These are phyloP conservation scores for Rhagophthalmus giganteus DNA, from an alignment of 2,888 invertebrate genomes.

Conservation along the genomic window DNA sequence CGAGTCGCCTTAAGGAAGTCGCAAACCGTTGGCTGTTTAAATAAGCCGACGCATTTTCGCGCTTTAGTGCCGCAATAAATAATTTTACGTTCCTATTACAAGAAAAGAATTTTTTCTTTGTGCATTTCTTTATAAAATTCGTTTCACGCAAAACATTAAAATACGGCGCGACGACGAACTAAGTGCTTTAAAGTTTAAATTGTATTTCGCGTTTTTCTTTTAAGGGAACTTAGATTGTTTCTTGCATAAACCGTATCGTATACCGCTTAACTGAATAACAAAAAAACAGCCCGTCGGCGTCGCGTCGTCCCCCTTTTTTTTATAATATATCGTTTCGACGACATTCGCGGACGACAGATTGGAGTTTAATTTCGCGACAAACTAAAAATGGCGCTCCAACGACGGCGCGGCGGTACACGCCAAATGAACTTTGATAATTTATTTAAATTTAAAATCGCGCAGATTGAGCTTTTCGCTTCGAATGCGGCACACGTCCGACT, in stretches of 20 bases:
- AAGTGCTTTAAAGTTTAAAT: constrained; percentile 19
- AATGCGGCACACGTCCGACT: neutral
- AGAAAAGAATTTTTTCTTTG: constrained; percentile 1
- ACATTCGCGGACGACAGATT: no score
- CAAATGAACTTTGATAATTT: constrained; percentile 2
- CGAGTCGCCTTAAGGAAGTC: no score
- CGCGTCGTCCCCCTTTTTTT: no score
- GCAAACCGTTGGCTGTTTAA: no score
- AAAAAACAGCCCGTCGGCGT: no score
- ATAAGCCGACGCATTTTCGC: no score
- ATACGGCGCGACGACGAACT: constrained; percentile 12
- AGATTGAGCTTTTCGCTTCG: neutral
- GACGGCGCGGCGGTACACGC: no score
- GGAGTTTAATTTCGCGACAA: no score
- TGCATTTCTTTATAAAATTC: constrained; percentile 4
- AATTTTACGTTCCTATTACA: no score
- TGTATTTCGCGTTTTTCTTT: constrained; percentile 14
- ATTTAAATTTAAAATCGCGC: constrained; percentile 1
- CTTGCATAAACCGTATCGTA: constrained; percentile 15
- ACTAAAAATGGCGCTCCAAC: no score
- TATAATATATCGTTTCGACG: no score
- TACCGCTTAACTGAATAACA: constrained; percentile 13
- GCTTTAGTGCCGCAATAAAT: no score
- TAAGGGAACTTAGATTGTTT: constrained; percentile 15
- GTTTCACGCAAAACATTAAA: constrained; percentile 14